Evolutionary conservation across 2,888 invertebrate species (phyloP), one percentile per base, ranked within the genome.

Genomic region (Entomobrya proxima): DNA sequence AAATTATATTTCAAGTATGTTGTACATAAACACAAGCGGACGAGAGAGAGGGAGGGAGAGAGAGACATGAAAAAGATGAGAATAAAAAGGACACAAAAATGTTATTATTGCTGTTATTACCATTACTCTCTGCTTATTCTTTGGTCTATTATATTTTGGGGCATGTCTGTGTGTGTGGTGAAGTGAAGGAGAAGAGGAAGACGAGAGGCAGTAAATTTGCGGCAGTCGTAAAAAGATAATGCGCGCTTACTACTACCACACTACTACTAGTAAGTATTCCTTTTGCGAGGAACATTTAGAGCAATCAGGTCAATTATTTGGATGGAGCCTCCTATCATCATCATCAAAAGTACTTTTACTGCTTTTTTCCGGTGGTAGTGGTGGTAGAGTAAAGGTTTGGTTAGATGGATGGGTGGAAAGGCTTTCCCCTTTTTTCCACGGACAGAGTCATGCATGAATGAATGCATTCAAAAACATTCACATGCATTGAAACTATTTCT

Each of bases 221-320:
- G 83, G 75, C 64, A 69, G 77, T 77, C 83, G 67, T 84, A 84
- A 84, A 84, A 84, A 69, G 76, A 77, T 84, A 84, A 84, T 84
- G 77, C 44, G 67, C 44, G 32, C n/a, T n/a, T n/a, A n/a, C n/a
- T n/a, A n/a, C n/a, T n/a, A n/a, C n/a, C n/a, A n/a, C n/a, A n/a
- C n/a, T n/a, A n/a, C n/a, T n/a, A n/a, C n/a, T n/a, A n/a, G n/a
- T n/a, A n/a, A n/a, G n/a, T n/a, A n/a, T n/a, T 84, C 69, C 69
- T 84, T 84, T 84, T 55, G 69, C 47, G 55, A 84, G 69, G 64
- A 69, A n/a, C n/a, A n/a, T n/a, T 84, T 84, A 75, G 13, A 77
- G 83, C 77, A 84, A 84, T 84, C 83, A 84, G 83, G 77, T 84
- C 77, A 84, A 84, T 84, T 84, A 84, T 84, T 84, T 69, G 69